A percentile compares a stretch with the other conserved stretches of the same genome.
phyloP scores from a whole-genome alignment of 2,797 vertebrate genomes.

The Triplophysa yarkandensis region DNA sequence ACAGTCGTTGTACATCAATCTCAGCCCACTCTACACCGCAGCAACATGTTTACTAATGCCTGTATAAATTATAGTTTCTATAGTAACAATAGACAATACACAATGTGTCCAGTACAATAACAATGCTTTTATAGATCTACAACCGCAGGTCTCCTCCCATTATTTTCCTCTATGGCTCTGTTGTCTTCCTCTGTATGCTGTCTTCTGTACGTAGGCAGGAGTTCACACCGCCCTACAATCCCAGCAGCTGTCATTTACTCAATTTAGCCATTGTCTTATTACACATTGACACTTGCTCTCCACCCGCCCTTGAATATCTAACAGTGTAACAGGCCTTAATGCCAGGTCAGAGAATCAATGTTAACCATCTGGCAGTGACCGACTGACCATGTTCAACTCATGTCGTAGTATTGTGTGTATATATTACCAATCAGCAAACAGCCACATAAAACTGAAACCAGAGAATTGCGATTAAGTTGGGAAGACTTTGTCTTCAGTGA shows the following conservation, averaged over 20 bases:
- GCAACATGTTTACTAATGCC: conserved; percentile 68
- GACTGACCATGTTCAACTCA: conserved; percentile 27
- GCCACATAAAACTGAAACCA: not conserved
- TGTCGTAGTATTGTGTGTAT: conserved; percentile 5
- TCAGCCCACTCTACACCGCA: conserved; percentile 64
- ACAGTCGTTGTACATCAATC: conserved; percentile 43
- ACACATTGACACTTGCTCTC: conserved; percentile 8
- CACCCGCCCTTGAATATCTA: conserved; percentile 1
- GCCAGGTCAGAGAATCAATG: conserved; percentile 17
- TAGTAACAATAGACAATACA: conserved; percentile 77
- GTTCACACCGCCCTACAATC: conserved; percentile 24
- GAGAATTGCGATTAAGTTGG: no score
- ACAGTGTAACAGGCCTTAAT: conserved; percentile 10
- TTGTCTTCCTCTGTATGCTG: conserved; percentile 49
- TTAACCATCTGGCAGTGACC: conserved; percentile 11
- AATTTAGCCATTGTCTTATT: conserved; percentile 14
- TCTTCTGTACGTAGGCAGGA: conserved; percentile 47
- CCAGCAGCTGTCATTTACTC: conserved; percentile 25
- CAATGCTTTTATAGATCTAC: conserved; percentile 65
- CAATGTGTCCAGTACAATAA: conserved; percentile 75
- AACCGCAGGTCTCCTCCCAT: conserved; percentile 65
- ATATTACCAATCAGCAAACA: not conserved
- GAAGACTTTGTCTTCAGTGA: no score
- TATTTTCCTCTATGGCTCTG: conserved; percentile 58
- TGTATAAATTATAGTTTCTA: conserved; percentile 75